A percentile compares a stretch with the other conserved stretches of the same genome.
Conservation (phyloP, 2,888 invertebrate genomes). For the Drosophila affinis region DNA sequence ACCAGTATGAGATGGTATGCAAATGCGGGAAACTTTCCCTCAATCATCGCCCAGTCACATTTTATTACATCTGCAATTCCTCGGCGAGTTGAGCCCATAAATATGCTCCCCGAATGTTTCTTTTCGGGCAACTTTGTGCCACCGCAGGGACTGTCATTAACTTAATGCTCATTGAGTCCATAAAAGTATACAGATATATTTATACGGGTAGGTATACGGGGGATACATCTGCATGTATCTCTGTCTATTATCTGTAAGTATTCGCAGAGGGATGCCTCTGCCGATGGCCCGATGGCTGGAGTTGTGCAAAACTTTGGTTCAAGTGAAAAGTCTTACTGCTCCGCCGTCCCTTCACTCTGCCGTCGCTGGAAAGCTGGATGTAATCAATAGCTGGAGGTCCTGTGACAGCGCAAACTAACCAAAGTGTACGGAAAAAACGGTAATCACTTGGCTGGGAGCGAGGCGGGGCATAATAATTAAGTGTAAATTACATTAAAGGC, state of each 20-base stretch:
- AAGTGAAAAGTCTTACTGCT: not conserved
- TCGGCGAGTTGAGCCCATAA: conserved; percentile 21
- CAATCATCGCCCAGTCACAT: not conserved
- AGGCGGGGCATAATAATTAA: conserved; percentile 40
- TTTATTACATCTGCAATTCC: conserved; percentile 33
- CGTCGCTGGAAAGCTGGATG: not conserved
- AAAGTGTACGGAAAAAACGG: conserved; percentile 17
- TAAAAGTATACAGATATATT: conserved; percentile 19
- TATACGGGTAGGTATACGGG: not conserved
- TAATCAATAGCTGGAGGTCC: not conserved
- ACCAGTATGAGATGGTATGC: not conserved
- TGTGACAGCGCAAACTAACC: not conserved
- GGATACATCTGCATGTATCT: conserved; percentile 12
- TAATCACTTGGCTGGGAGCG: conserved; percentile 39
- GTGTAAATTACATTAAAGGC: conserved; percentile 42
- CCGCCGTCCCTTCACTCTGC: not conserved
- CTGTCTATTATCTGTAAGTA: conserved; percentile 14
- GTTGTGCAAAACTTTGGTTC: conserved; percentile 9
- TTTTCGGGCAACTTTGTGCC: conserved; percentile 31
- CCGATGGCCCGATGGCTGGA: not conserved
- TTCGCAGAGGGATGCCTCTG: conserved; percentile 7
- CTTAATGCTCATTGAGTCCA: conserved; percentile 34
- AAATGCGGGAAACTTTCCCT: conserved; percentile 6
- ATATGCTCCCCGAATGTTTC: conserved; percentile 25
- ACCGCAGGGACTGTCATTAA: conserved; percentile 44